phyloP scores from a whole-genome alignment of 2,888 invertebrate genomes.

The Sinelater perroti region DNA sequence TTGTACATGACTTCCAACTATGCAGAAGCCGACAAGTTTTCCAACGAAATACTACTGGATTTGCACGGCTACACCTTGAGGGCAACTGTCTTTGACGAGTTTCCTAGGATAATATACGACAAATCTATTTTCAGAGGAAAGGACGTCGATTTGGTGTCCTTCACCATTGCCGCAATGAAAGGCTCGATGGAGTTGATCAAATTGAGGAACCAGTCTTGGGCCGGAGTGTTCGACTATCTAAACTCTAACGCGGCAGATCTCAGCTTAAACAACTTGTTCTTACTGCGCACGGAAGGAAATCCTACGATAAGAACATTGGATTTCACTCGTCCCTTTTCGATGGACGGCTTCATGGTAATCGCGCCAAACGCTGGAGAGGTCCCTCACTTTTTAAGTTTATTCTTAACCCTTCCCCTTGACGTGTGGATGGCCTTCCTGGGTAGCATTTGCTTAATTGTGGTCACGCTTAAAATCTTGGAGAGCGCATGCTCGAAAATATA shows the following conservation, averaged over 20 bases:
- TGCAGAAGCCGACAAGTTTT: not conserved
- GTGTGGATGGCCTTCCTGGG: not conserved
- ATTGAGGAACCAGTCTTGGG: not conserved
- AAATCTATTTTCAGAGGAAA: not conserved
- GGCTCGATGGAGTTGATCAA: not conserved
- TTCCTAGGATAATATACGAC: not conserved
- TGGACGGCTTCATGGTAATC: slow-evolving; percentile 7
- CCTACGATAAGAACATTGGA: not conserved
- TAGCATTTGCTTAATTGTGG: not conserved
- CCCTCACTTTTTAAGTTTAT: slow-evolving; percentile 4
- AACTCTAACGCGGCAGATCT: not conserved
- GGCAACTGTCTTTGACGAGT: not conserved
- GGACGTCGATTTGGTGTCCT: not conserved
- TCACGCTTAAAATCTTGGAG: not conserved
- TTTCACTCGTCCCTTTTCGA: slow-evolving; percentile 4
- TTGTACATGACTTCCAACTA: not conserved
- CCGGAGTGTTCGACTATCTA: not conserved
- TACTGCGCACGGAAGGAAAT: not conserved
- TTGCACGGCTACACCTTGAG: not conserved
- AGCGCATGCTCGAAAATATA: too few species aligned
- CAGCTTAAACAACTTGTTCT: not conserved
- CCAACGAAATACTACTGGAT: not conserved
- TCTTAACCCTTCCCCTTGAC: not conserved
- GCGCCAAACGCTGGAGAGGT: not conserved
- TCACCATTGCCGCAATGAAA: not conserved